Evolutionary conservation across 2,797 vertebrate species (phyloP).

Genomic region (Heterohyrax brucei): DNA sequence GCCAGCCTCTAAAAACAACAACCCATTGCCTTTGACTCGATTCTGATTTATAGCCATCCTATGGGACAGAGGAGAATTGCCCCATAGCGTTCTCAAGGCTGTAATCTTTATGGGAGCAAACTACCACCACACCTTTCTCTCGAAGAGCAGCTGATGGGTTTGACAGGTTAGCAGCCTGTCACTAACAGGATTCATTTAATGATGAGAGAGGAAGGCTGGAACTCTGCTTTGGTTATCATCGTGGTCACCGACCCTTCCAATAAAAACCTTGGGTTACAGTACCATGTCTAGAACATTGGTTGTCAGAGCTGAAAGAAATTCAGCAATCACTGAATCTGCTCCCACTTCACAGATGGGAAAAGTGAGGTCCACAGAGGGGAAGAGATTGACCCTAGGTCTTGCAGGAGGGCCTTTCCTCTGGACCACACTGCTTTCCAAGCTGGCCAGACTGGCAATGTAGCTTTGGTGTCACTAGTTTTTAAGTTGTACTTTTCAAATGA

Average conservation of each 20-base stretch:
- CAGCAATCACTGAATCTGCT: background rate
- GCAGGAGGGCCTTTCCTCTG: background rate
- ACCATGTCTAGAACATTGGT: background rate
- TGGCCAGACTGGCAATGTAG: background rate
- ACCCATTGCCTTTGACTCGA: background rate
- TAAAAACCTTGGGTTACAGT: background rate
- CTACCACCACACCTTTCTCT: background rate
- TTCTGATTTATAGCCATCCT: background rate
- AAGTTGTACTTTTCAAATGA: constrained; percentile 24
- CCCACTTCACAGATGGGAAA: constrained; percentile 55
- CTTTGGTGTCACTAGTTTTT: background rate
- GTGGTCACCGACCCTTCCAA: background rate
- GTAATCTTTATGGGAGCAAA: background rate
- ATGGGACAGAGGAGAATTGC: background rate
- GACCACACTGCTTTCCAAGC: background rate
- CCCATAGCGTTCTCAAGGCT: background rate
- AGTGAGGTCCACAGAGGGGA: background rate
- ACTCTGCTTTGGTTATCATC: background rate
- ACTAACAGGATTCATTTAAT: background rate
- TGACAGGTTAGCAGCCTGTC: background rate
- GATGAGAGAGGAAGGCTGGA: background rate
- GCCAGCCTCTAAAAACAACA: background rate
- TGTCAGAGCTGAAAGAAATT: constrained; percentile 39
- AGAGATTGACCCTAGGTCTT: background rate
- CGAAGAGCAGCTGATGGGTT: background rate